Percentiles rank a stretch among this genome's conserved stretches.
These are phyloP conservation scores for Tachystola acroxantha DNA, from an alignment of 2,888 invertebrate species.

Conservation along the genomic window DNA sequence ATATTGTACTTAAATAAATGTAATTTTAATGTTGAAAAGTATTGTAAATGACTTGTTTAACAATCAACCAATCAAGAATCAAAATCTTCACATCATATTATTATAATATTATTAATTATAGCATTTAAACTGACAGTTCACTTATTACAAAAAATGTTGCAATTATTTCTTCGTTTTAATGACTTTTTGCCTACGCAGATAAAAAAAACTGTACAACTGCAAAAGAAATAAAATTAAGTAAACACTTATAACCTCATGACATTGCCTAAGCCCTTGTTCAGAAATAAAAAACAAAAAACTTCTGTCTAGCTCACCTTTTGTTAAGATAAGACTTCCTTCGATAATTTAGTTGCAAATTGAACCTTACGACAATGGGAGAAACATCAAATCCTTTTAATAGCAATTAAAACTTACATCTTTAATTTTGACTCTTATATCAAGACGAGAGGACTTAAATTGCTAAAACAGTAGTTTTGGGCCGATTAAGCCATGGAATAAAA, in stretches of 20 bases:
- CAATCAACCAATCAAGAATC: too few species aligned
- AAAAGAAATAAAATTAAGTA: too few species aligned
- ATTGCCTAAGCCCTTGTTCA: slow-evolving; percentile 12
- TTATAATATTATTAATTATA: too few species aligned
- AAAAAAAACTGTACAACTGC: neutral
- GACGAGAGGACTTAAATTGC: slow-evolving; percentile 37
- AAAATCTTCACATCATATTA: too few species aligned
- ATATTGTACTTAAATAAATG: too few species aligned
- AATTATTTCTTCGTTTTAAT: too few species aligned
- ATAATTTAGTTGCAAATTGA: slow-evolving; percentile 1
- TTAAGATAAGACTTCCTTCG: slow-evolving; percentile 8
- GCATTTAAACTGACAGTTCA: too few species aligned
- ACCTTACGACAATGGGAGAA: neutral
- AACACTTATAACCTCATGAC: slow-evolving; percentile 7
- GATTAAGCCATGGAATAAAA: slow-evolving; percentile 27
- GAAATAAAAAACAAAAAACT: slow-evolving; percentile 10
- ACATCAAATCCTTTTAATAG: slow-evolving; percentile 7
- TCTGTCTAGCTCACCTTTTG: slow-evolving; percentile 12
- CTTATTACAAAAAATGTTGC: too few species aligned
- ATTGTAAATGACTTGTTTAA: too few species aligned
- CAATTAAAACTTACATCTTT: neutral
- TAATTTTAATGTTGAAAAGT: too few species aligned
- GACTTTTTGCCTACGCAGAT: too few species aligned
- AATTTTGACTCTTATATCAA: slow-evolving; percentile 37
- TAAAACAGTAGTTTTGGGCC: slow-evolving; percentile 33